Conservation (phyloP, 1,140 invertebrate species). For the Panagrolaimus sp. region DNA sequence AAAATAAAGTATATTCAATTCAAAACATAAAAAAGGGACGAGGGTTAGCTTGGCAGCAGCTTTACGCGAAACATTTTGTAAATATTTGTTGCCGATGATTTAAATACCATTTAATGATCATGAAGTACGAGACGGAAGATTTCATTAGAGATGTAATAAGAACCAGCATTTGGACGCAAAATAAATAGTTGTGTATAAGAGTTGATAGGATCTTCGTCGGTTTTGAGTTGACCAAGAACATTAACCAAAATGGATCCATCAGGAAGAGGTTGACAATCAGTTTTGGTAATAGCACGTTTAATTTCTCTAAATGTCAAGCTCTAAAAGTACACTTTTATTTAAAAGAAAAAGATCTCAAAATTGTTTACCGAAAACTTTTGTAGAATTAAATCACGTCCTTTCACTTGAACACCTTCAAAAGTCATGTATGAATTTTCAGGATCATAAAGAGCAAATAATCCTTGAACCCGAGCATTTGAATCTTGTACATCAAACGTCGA, state of each 20-base stretch:
- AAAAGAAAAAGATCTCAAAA: conserved; percentile 14
- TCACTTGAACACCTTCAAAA: conserved; percentile 54
- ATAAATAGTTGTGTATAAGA: conserved; percentile 57
- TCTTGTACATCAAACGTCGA: conserved; percentile 56
- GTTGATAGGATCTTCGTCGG: conserved; percentile 57
- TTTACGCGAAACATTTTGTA: background rate
- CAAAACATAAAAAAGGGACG: conserved; percentile 17
- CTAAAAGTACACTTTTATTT: conserved; percentile 35
- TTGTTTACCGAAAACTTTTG: conserved; percentile 54
- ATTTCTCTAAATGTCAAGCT: conserved; percentile 52
- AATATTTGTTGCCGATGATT: background rate
- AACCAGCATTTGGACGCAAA: conserved; percentile 48
- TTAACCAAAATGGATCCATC: conserved; percentile 57
- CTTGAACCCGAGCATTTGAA: conserved; percentile 31
- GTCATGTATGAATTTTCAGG: conserved; percentile 56
- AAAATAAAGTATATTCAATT: conserved; percentile 21
- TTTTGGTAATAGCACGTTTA: conserved; percentile 56
- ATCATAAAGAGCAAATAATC: conserved; percentile 52
- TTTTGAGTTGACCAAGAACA: conserved; percentile 59
- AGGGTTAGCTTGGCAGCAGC: conserved; percentile 17
- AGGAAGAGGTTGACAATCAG: conserved; percentile 54
- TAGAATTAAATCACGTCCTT: conserved; percentile 51
- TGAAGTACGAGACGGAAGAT: conserved; percentile 60
- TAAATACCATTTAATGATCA: conserved; percentile 41
- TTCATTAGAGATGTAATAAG: conserved; percentile 58